A percentile compares a stretch with the other conserved stretches of the same genome.
phyloP scores from a whole-genome alignment of 2,888 invertebrate species.

The Lingula anatina region DNA sequence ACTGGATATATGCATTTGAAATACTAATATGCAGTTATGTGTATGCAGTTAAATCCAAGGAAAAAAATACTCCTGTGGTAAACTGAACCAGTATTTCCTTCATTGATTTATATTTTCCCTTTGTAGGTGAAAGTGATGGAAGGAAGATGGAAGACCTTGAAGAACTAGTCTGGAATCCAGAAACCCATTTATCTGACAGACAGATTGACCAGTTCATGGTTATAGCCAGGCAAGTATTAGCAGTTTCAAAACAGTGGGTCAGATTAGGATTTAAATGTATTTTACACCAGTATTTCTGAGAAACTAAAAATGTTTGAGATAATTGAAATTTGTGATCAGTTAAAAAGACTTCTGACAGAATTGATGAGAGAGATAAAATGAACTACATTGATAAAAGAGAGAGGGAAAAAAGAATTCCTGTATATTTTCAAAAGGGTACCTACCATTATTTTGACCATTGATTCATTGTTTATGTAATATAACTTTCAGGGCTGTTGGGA shows the following conservation, averaged over 20 bases:
- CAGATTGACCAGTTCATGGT: conserved; percentile 99
- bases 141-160: conserved; percentile 75
- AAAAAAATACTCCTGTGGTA: too few species aligned
- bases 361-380: too few species aligned
- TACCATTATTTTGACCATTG: not conserved
- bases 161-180: conserved; percentile 90
- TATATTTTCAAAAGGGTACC: not conserved
- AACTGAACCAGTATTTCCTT: too few species aligned
- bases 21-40: too few species aligned
- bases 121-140: conserved; percentile 59
- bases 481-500: conserved; percentile 74
- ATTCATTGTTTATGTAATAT: not conserved
- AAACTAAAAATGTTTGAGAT: too few species aligned
- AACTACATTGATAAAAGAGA: too few species aligned
- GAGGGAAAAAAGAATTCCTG: too few species aligned
- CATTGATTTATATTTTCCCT: too few species aligned
- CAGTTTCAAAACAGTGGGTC: not conserved
- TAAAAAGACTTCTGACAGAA: not conserved
- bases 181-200: conserved; percentile 83
- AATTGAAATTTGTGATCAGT: too few species aligned
- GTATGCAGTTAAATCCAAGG: too few species aligned
- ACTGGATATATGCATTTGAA: too few species aligned
- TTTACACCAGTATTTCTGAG: too few species aligned
- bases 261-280: conserved; percentile 1
- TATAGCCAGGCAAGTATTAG: conserved; percentile 56